phyloP scores from a whole-genome alignment of 2,888 invertebrate genomes.

The Oscheius sp. region DNA sequence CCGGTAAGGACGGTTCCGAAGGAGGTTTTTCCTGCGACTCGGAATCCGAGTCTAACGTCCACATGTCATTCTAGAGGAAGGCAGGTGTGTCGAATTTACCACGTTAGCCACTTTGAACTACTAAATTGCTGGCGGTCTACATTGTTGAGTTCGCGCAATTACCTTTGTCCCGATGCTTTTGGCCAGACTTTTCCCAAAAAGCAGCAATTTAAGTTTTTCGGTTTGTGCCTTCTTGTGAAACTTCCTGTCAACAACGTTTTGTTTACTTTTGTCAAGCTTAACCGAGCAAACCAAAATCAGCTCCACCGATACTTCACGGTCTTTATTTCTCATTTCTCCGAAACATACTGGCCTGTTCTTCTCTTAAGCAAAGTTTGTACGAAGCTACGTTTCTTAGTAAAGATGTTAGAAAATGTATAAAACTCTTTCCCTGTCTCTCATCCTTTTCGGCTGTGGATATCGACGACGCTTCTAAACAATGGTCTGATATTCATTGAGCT shows the following conservation, averaged over 20 bases:
- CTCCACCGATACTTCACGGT: no score
- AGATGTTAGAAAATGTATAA: no score
- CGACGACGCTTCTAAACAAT: not conserved
- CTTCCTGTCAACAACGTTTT: no score
- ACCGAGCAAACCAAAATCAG: no score
- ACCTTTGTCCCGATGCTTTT: slow-evolving; percentile 20
- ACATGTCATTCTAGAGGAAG: slow-evolving; percentile 34
- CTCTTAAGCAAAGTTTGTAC: no score
- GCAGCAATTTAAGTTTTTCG: no score
- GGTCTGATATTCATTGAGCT: slow-evolving; percentile 11
- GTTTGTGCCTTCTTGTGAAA: no score
- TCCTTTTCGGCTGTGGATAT: not conserved
- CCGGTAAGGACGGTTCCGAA: slow-evolving; percentile 36
- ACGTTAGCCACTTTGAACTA: slow-evolving; percentile 32
- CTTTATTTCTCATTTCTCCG: no score
- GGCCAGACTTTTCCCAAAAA: no score
- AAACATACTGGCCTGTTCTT: no score
- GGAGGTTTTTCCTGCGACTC: slow-evolving; percentile 29
- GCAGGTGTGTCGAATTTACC: slow-evolving; percentile 19
- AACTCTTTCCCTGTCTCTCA: not conserved
- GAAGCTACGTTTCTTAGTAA: no score
- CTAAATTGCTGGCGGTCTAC: slow-evolving; percentile 31
- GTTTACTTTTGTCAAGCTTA: no score
- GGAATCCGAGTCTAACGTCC: slow-evolving; percentile 35
- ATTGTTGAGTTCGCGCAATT: slow-evolving; percentile 33